Percentiles rank a stretch among this genome's conserved stretches.
Conservation (phyloP, 1,140 invertebrate species). For the Heliconius melpomene region DNA sequence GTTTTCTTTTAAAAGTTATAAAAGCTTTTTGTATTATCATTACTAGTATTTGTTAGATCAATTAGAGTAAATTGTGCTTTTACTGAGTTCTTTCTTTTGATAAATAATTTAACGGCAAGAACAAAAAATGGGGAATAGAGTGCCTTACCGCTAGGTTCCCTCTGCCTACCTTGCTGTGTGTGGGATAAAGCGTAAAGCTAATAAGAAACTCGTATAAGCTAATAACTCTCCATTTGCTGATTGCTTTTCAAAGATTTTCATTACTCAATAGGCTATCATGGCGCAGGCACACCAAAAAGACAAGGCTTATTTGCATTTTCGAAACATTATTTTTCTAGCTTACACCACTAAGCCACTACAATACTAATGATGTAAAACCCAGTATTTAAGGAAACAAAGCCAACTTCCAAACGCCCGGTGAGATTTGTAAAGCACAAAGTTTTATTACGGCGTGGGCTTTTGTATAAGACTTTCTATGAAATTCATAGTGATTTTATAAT, state of each 20-base stretch:
- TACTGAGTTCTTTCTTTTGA: background rate
- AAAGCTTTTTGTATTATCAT: background rate
- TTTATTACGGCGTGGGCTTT: background rate
- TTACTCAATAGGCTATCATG: too few relatives aligned
- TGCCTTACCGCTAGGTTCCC: background rate
- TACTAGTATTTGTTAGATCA: background rate
- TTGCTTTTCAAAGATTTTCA: too few relatives aligned
- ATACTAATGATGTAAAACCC: background rate
- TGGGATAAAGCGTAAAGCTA: background rate
- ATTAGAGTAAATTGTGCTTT: background rate
- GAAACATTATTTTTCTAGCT: too few relatives aligned
- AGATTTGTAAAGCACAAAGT: background rate
- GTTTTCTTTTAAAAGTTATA: background rate
- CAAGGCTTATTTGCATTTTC: too few relatives aligned
- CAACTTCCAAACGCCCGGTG: background rate
- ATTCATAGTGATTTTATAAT: background rate
- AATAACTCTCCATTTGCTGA: too few relatives aligned
- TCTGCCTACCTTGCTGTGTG: background rate
- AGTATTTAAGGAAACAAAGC: background rate
- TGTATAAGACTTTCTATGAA: background rate
- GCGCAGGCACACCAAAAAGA: too few relatives aligned
- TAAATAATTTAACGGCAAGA: background rate
- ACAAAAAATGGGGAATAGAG: too few relatives aligned
- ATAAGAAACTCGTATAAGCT: background rate
- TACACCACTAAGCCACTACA: background rate